phyloP scores from a whole-genome alignment of 2,113 vertebrate genomes.

The Neodontobutis hainanensis region DNA sequence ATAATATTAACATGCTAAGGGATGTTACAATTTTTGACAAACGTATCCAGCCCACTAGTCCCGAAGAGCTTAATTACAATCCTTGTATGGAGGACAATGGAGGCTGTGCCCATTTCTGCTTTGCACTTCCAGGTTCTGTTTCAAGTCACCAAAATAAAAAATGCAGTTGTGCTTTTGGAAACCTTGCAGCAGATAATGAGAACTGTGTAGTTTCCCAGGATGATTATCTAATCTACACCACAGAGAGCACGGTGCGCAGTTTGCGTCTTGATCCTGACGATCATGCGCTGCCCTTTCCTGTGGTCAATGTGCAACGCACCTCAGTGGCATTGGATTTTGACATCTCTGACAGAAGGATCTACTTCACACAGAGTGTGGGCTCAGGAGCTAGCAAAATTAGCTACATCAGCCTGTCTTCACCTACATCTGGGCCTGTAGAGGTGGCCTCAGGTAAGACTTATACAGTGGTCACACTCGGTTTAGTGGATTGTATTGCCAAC shows the following conservation, averaged over 20 bases:
- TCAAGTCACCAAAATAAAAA: conserved; percentile 68
- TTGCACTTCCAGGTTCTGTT: conserved; percentile 80
- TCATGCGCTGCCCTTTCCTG: conserved; percentile 87
- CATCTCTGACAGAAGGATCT: conserved; percentile 85
- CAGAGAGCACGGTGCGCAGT: conserved; percentile 89
- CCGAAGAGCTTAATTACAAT: conserved; percentile 85
- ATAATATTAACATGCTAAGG: conserved; percentile 91
- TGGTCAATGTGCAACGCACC: conserved; percentile 83
- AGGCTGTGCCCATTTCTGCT: conserved; percentile 92
- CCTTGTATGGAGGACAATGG: conserved; percentile 89
- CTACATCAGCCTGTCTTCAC: conserved; percentile 83
- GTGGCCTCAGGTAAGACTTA: conserved; percentile 84
- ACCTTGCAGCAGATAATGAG: conserved; percentile 80
- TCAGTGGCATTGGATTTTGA: conserved; percentile 92
- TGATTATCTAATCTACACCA: conserved; percentile 89
- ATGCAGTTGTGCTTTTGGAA: conserved; percentile 92
- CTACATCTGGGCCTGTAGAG: conserved; percentile 73
- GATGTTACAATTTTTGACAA: conserved; percentile 89
- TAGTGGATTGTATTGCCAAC: background rate
- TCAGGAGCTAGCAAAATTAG: conserved; percentile 87
- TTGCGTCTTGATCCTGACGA: conserved; percentile 88
- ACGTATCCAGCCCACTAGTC: conserved; percentile 79
- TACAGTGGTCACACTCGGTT: background rate
- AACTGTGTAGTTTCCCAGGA: conserved; percentile 87
- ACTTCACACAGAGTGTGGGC: conserved; percentile 89